Base-by-base conservation (phyloP, 2,113 vertebrate genomes). In the Nothoprocta pentlandii region DNA sequence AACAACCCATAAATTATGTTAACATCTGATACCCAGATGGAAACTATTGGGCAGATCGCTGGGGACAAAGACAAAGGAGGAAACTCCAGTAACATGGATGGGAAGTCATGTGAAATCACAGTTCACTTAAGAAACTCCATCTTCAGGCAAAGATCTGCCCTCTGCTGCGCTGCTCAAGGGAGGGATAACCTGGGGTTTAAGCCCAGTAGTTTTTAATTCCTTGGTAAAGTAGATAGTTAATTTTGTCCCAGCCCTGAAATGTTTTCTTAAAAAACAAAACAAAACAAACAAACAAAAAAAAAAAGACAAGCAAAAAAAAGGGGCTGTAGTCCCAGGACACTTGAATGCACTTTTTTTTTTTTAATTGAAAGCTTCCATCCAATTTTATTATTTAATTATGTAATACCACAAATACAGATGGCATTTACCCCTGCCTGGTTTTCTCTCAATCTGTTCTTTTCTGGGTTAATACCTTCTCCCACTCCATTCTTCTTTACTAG, bases 401-500 rank as follows among this genome's bases (percentile, higher is more conserved):
- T 94, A 94, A 82, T 64, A 56, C 61, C 73, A 53, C 87, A 94
- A 94, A 95, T 91, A 67, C 87, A 93, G 91, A 97, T 94, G 93
- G 96, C 96, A 90, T 90, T 91, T 95, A 90, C 91, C 93, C 92
- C 94, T 92, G 81, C 58, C 93, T 95, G 93, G 56, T 91, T 66
- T 90, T 82, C 80, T 94, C 46, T 64, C 93, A 97, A 95, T 94
- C 95, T 95, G 94, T 94, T 93, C 90, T 28, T 90, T 78, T 78
- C 91, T 95, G 85, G 93, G 93, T 96, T 94, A 94, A 96, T 96
- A 95, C 90, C 82, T 96, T 96, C 94, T 95, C 94, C 96, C 92
- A 96, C 94, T 96, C 95, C 51, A 74, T 91, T 93, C 82, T 68
- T 92, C 95, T 95, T 82, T 94, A 96, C 94, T 77, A 89, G 87